Base-by-base conservation (phyloP, 2,888 invertebrate species). In the Yponomeuta plumbellus region DNA sequence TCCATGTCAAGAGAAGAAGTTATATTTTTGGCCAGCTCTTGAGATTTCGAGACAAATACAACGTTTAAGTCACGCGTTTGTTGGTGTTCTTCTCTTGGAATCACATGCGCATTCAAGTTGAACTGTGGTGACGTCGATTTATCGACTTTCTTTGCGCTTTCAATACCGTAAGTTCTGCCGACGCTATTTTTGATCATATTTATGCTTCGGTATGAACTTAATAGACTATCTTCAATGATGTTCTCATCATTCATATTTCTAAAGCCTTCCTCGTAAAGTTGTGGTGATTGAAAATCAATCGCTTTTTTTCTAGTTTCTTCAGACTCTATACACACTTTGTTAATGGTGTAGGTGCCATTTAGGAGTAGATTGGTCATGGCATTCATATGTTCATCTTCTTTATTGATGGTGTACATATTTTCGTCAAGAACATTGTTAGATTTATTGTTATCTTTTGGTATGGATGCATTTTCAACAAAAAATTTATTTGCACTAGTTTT, bases 31-130 rank as follows among this genome's bases (percentile, higher is more conserved):
- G 26, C 44, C 13, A 17, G 44, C 44, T 61, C 26, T 68, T 75
- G 71, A 22, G 74, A 71, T 58, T 74, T 72, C 6, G 78, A 77
- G 64, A 74, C 66, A 26, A 77, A 78, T 62, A 74, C 61, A 2
- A 74, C 61, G 66, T 76, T 75, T 0, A 67, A 8, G 17, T 64
- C 26, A 23, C 3, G 17, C n/a, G 11, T 17, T 52, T 13, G 11
- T 21, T 20, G n/a, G 61, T 71, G 66, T 20, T 73, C 59, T 59
- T 11, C 44, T 66, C 58, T 65, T 20, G 8, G 13, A 40, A 21
- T 67, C 20, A 65, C 65, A 59, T 20, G 40, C 26, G n/a, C 64
- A 61, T n/a, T 21, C 5, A 58, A 58, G 4, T 21, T 8, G 21
- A n/a, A 0, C 4, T 20, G 20, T 20, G 20, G 21, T 20, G 58